A percentile compares a stretch with the other conserved stretches of the same genome.
Conservation (phyloP, 2,888 invertebrate species). For the Plagodis dolabraria region DNA sequence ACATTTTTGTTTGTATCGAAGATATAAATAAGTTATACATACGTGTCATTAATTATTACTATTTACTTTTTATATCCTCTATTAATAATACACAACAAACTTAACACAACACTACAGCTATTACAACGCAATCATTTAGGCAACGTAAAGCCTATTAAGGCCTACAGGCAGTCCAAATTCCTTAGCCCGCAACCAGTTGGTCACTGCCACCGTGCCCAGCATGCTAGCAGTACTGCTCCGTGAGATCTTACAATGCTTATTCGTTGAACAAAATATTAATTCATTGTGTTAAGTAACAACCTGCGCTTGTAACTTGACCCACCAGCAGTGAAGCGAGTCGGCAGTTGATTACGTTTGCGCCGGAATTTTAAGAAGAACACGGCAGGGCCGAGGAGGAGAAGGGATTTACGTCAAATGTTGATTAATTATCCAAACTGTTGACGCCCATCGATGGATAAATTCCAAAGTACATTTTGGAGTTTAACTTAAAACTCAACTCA, state of each 20-base stretch:
- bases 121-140: not conserved
- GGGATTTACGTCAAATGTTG: conserved; percentile 13
- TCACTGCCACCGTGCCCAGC: not conserved
- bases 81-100: not conserved
- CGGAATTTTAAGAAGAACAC: conserved; percentile 58
- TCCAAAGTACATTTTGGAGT: not conserved
- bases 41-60: too few species aligned
- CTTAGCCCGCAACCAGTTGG: not conserved
- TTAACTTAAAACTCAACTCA: not conserved
- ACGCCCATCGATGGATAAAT: conserved; percentile 1
- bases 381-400: conserved; percentile 18
- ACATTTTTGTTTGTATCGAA: too few species aligned
- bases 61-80: too few species aligned
- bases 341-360: conserved; percentile 62
- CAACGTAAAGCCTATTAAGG: too few species aligned
- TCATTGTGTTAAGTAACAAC: too few species aligned
- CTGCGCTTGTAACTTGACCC: conserved; percentile 16
- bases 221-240: not conserved
- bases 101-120: not conserved
- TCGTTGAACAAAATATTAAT: not conserved
- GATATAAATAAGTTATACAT: too few species aligned
- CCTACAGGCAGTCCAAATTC: not conserved
- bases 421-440: conserved; percentile 16
- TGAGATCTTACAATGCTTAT: not conserved
- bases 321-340: conserved; percentile 33